Percentiles rank a stretch among this genome's conserved stretches.
Evolutionary conservation across 1,140 invertebrate species (phyloP).

Genomic region (Muscidifurax raptorellus): DNA sequence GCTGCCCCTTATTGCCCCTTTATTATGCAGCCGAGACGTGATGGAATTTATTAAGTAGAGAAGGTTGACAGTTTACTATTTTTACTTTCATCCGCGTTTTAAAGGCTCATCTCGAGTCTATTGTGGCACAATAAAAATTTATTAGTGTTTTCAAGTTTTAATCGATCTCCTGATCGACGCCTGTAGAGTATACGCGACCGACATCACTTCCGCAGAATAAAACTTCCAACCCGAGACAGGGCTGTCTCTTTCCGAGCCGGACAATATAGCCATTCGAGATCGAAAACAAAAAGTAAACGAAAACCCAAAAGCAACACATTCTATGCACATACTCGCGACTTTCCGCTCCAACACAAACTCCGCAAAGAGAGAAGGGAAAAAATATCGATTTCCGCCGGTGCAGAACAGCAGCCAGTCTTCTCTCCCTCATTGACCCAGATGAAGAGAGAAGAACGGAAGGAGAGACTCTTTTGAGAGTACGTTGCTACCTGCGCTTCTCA

Average conservation of each 20-base stretch:
- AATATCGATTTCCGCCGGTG: slow-evolving; percentile 55
- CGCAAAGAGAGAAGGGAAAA: slow-evolving; percentile 32
- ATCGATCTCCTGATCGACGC: neutral
- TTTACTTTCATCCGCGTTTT: too few relatives aligned
- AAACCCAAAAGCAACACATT: neutral
- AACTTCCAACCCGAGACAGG: neutral
- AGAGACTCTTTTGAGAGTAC: slow-evolving; percentile 31
- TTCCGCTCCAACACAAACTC: slow-evolving; percentile 6
- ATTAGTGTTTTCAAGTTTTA: neutral
- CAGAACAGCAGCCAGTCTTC: neutral
- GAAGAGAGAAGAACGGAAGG: slow-evolving; percentile 27
- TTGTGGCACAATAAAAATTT: too few relatives aligned
- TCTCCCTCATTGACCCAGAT: slow-evolving; percentile 54
- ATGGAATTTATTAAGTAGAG: too few relatives aligned
- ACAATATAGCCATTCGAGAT: slow-evolving; percentile 10
- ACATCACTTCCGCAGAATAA: neutral
- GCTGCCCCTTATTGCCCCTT: neutral
- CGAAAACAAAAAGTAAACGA: slow-evolving; percentile 7
- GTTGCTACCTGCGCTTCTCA: slow-evolving; percentile 21
- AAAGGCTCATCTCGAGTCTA: too few relatives aligned
- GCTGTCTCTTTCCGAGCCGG: neutral
- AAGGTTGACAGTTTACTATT: too few relatives aligned
- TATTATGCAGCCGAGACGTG: too few relatives aligned
- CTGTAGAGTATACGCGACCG: neutral
- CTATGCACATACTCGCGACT: neutral